Evolutionary conservation across 1,140 invertebrate species (phyloP).

Genomic region (Nasonia longicornis): DNA sequence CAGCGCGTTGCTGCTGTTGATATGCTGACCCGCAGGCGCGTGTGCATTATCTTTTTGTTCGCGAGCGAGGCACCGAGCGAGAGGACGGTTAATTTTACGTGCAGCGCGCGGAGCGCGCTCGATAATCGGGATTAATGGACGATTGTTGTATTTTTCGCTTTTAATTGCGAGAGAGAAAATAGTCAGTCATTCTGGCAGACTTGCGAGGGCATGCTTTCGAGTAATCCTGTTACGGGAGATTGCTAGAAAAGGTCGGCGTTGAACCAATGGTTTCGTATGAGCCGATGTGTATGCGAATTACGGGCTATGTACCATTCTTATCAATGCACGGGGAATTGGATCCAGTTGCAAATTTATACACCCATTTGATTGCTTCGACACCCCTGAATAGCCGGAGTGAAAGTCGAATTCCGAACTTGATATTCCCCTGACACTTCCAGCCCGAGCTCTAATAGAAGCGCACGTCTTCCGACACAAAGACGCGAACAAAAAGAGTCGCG

Average conservation of each 20-base stretch:
- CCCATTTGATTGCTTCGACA: too few relatives aligned
- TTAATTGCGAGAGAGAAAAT: not conserved
- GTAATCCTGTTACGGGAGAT: too few relatives aligned
- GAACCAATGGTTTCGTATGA: too few relatives aligned
- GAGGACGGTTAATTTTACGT: slow-evolving; percentile 29
- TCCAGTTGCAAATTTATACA: too few relatives aligned
- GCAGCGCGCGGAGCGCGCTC: not conserved
- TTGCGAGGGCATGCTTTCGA: too few relatives aligned
- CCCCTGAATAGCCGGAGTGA: not conserved
- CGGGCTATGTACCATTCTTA: too few relatives aligned
- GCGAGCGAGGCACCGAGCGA: not conserved
- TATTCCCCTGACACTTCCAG: not conserved
- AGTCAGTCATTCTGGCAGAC: too few relatives aligned
- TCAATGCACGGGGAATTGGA: too few relatives aligned
- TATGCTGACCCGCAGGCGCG: not conserved
- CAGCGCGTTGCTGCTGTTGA: too few relatives aligned
- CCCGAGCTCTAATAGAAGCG: not conserved
- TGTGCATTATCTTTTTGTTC: not conserved
- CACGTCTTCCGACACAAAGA: not conserved
- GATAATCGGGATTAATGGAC: slow-evolving; percentile 6
- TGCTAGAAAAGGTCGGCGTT: too few relatives aligned
- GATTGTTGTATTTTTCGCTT: not conserved
- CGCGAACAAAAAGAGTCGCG: not conserved
- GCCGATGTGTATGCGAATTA: too few relatives aligned
- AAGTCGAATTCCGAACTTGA: not conserved